phyloP scores from a whole-genome alignment of 2,888 invertebrate species.

The Drosophila siamana region DNA sequence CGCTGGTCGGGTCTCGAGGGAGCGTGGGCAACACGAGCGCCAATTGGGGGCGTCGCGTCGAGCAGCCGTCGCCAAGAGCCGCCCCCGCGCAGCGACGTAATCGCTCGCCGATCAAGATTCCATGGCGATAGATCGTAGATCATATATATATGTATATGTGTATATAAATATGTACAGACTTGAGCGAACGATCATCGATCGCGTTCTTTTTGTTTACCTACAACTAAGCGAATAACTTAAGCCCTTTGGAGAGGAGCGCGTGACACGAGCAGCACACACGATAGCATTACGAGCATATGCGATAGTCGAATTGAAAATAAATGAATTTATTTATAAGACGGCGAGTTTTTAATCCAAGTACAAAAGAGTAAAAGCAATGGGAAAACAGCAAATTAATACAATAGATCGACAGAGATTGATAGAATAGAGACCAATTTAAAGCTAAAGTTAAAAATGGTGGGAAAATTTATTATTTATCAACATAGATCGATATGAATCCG shows the following conservation, averaged over 20 bases:
- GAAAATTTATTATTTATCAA: too few species aligned
- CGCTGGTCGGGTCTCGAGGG: conserved; percentile 44
- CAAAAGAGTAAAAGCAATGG: too few species aligned
- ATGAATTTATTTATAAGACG: not conserved
- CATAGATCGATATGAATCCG: too few species aligned
- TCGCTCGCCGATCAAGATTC: conserved; percentile 84
- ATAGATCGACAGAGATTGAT: too few species aligned
- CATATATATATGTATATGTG: too few species aligned
- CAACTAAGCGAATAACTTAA: conserved; percentile 7
- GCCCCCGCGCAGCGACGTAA: conserved; percentile 79
- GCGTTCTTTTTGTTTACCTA: not conserved
- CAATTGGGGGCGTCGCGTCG: conserved; percentile 75
- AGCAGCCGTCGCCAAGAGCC: conserved; percentile 56
- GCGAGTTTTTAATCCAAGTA: not conserved
- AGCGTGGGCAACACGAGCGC: conserved; percentile 43
- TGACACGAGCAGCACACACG: conserved; percentile 29
- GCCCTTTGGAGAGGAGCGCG: conserved; percentile 21
- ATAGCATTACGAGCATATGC: not conserved
- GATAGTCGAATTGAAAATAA: not conserved
- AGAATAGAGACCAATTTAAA: too few species aligned
- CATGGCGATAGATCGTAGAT: conserved; percentile 80
- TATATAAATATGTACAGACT: conserved; percentile 16
- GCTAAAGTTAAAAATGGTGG: too few species aligned
- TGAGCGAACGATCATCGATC: conserved; percentile 26
- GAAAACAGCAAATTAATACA: too few species aligned